Conservation (phyloP, 2,888 invertebrate species). For the Corbicula japonica region DNA sequence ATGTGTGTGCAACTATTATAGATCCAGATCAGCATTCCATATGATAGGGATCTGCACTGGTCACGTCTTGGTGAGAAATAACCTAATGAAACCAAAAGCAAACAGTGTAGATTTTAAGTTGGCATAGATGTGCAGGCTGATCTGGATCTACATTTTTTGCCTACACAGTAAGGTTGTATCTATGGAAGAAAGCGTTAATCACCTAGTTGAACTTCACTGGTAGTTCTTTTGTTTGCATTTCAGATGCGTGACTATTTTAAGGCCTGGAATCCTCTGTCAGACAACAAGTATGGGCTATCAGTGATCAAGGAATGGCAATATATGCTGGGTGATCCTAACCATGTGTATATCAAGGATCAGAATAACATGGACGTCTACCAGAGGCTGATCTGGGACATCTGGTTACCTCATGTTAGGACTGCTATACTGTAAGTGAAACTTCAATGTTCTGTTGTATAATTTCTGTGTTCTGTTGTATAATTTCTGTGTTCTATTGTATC, state of each 20-base stretch:
- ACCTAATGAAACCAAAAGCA: too few relatives aligned
- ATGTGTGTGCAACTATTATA: too few relatives aligned
- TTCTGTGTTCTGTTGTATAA: background rate
- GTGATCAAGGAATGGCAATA: constrained; percentile 86
- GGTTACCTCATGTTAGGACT: constrained; percentile 93
- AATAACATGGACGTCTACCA: constrained; percentile 90
- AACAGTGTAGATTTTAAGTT: too few relatives aligned
- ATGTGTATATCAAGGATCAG: constrained; percentile 67
- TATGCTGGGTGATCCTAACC: constrained; percentile 84
- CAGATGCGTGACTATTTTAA: constrained; percentile 90
- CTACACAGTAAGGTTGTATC: too few relatives aligned
- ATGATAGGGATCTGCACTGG: too few relatives aligned
- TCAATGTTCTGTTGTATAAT: background rate
- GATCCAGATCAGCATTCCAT: too few relatives aligned
- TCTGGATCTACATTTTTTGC: too few relatives aligned
- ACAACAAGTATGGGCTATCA: constrained; percentile 85
- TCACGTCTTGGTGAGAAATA: too few relatives aligned
- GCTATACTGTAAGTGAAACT: constrained; percentile 91
- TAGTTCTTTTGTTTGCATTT: constrained; percentile 39
- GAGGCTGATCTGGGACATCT: constrained; percentile 95
- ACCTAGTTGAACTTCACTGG: too few relatives aligned
- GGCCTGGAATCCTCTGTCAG: constrained; percentile 92
- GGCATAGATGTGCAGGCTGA: too few relatives aligned
- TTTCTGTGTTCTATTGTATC: too few relatives aligned
- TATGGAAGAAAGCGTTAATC: too few relatives aligned